Conservation (phyloP, 23 tunicate genomes). For the Diplosoma virens region DNA sequence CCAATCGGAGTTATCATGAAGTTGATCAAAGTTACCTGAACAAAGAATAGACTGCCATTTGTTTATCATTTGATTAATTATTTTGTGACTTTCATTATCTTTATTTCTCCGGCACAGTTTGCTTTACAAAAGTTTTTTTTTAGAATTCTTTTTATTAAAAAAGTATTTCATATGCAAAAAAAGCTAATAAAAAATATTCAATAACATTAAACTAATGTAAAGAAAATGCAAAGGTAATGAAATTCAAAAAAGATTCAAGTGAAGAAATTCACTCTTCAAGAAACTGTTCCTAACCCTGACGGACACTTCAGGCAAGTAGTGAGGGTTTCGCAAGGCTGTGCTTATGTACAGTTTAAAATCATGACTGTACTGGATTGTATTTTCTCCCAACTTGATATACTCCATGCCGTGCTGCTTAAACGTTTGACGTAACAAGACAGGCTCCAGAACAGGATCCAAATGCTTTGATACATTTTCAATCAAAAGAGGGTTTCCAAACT, state of each 20-base stretch:
- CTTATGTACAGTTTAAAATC: constrained; percentile 85
- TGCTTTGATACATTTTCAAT: constrained; percentile 80
- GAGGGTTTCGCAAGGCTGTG: constrained; percentile 82
- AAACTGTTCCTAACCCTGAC: constrained; percentile 45
- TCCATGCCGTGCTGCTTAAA: constrained; percentile 93
- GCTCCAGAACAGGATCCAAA: constrained; percentile 77
- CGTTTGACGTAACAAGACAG: constrained; percentile 72
- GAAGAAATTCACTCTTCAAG: no score
- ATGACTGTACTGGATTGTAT: constrained; percentile 85
- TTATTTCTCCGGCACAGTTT: no score
- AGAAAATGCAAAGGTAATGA: no score
- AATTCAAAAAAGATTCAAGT: no score
- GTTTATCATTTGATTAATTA: no score
- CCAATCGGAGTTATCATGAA: constrained; percentile 89
- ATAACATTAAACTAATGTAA: no score
- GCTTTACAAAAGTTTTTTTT: no score
- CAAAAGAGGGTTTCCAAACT: constrained; percentile 85
- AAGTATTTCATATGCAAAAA: no score
- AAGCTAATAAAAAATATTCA: no score
- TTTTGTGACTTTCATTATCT: no score
- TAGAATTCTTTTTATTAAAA: no score
- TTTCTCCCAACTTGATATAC: constrained; percentile 78
- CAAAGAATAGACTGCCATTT: no score
- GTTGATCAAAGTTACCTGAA: constrained; percentile 75
- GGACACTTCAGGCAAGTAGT: constrained; percentile 85